phyloP scores from a whole-genome alignment of 2,797 vertebrate genomes.

The Gastrophryne carolinensis region DNA sequence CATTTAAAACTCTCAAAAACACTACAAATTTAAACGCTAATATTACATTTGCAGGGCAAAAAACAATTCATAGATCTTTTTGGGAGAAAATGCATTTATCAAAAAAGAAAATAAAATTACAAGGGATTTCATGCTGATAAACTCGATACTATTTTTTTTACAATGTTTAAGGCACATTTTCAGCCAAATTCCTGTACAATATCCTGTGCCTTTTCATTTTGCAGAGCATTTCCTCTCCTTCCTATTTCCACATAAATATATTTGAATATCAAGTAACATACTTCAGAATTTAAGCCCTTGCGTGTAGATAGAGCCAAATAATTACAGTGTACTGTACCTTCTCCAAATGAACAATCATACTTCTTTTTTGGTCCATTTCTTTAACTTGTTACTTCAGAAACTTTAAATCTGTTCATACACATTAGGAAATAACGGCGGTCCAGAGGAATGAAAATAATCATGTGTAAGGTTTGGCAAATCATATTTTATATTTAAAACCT shows the following conservation, averaged over 20 bases:
- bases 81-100: constrained; percentile 20
- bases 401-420: constrained; percentile 12
- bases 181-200: constrained; percentile 22
- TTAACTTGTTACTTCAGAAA: not conserved
- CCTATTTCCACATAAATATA: constrained; percentile 21
- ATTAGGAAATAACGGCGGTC: constrained; percentile 15
- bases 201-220: constrained; percentile 15
- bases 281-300: constrained; percentile 6
- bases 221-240: constrained; percentile 16
- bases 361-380: constrained; percentile 5
- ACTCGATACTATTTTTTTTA: constrained; percentile 4
- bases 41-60: too few relatives aligned
- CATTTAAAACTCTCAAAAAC: too few relatives aligned
- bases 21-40: too few relatives aligned
- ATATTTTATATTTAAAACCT: constrained; percentile 14
- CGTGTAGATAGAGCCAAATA: not conserved
- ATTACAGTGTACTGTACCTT: not conserved
- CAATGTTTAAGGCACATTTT: not conserved
- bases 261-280: constrained; percentile 30
- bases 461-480: constrained; percentile 26
- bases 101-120: constrained; percentile 13
- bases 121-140: constrained; percentile 27
- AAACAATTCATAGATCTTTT: too few relatives aligned
- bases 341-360: not conserved
- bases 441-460: constrained; percentile 23